Evolutionary conservation across 2,888 invertebrate species (phyloP).

Genomic region (Gymnoscelis rufifasciata): DNA sequence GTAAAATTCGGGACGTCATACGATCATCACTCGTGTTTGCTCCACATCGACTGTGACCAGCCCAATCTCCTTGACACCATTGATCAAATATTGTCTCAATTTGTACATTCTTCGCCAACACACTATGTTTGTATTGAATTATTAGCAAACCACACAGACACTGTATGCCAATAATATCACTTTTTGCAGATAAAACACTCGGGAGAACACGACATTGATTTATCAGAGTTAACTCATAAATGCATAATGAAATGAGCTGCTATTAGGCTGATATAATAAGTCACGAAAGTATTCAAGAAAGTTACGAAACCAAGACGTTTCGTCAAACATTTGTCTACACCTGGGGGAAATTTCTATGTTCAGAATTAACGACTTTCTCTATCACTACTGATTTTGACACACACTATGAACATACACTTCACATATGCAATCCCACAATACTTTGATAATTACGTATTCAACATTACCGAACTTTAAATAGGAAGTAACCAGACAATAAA

Average conservation of each 20-base stretch:
- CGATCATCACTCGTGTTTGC: constrained; percentile 50
- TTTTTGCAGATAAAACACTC: constrained; percentile 8
- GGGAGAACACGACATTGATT: constrained; percentile 20
- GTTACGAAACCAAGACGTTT: constrained; percentile 44
- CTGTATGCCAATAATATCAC: constrained; percentile 21
- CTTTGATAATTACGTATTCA: constrained; percentile 11
- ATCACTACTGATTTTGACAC: constrained; percentile 32
- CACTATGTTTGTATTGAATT: constrained; percentile 18
- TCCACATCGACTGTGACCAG: constrained; percentile 49
- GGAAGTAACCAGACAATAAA: not conserved
- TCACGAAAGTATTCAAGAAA: constrained; percentile 38
- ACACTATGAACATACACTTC: constrained; percentile 28
- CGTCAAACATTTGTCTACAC: constrained; percentile 45
- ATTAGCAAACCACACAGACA: constrained; percentile 11
- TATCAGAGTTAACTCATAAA: constrained; percentile 26
- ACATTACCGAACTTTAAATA: constrained; percentile 7
- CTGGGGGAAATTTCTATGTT: constrained; percentile 42
- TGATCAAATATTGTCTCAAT: constrained; percentile 38
- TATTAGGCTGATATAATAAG: constrained; percentile 29
- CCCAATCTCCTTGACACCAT: constrained; percentile 59
- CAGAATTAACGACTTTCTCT: constrained; percentile 59
- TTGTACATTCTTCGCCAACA: constrained; percentile 33
- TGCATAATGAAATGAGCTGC: constrained; percentile 31
- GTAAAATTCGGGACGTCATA: constrained; percentile 41
- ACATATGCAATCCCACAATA: constrained; percentile 15